These are phyloP conservation scores for Scaptomyza parva DNA, from an alignment of 2,888 invertebrate genomes.

Conservation along the genomic window DNA sequence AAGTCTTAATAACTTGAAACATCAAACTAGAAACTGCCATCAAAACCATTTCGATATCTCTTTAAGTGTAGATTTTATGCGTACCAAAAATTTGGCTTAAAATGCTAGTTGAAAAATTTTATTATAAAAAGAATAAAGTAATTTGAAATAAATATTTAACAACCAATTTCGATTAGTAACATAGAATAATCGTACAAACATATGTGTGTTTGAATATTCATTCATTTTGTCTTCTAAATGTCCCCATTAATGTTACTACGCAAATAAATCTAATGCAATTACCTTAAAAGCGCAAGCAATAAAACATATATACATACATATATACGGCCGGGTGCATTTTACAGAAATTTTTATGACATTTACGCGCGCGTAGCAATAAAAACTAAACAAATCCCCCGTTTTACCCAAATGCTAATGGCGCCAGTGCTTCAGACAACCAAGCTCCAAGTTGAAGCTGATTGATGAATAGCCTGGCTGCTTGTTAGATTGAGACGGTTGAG, in stretches of 20 bases:
- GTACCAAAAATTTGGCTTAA: background rate
- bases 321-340: conserved; percentile 40
- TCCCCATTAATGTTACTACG: conserved; percentile 29
- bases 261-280: conserved; percentile 67
- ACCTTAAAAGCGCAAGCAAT: conserved; percentile 68
- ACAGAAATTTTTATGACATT: conserved; percentile 74
- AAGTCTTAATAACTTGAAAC: too few relatives aligned
- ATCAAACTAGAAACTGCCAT: too few relatives aligned
- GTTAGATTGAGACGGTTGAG: conserved; percentile 15
- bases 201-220: background rate
- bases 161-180: too few relatives aligned
- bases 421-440: conserved; percentile 29
- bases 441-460: conserved; percentile 43
- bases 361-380: conserved; percentile 66
- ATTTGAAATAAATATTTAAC: too few relatives aligned
- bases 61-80: background rate
- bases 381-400: conserved; percentile 65
- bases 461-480: conserved; percentile 48
- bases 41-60: too few relatives aligned
- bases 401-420: conserved; percentile 68
- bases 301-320: conserved; percentile 57
- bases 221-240: background rate
- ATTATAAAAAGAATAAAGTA: too few relatives aligned
- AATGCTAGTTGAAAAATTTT: too few relatives aligned
- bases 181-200: too few relatives aligned